Evolutionary conservation across 23 tunicate genomes (phyloP), one percentile per base, ranked within the genome.

Genomic region (Styela plicata): DNA sequence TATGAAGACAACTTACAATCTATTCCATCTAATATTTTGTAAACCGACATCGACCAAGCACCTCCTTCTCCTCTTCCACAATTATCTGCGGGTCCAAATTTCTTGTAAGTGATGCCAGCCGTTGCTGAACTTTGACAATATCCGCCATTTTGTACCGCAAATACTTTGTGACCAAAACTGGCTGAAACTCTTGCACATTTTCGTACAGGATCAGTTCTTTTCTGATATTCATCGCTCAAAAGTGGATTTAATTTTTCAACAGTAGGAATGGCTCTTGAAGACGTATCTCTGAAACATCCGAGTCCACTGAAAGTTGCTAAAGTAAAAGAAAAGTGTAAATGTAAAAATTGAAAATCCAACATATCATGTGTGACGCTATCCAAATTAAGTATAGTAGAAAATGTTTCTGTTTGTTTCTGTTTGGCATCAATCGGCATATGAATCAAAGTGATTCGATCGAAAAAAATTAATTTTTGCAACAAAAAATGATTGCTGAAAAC

Each of bases 91-190:
- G 10, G 57, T 52, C 78, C 78, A 52, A 34, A 74, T 16, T 33
- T 74, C 57, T 32, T 33, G 78, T 74, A 74, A 2, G 78, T 74
- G 3, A 17, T 2, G 24, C 57, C 53, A 5, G 78, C 78, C 52
- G 2, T 33, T 24, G 34, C 26, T 16, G 57, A 74, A 28, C 36
- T 53, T 13, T 52, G 61, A 53, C 78, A 74, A 52, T 53, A 74
- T 18, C 78, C 78, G 1, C 53, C 53, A 33, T 74, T 24, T 24
- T 74, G 78, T 1, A 74, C 2, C 10, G 78, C 78, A 10, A 74
- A 34, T 21, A 74, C 26, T 1, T 18, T 31, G 78, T 74, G 44
- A 10, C 78, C 78, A 34, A 52, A 74, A 24, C 26, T 74, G 52
- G 57, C 57, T 13, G 57, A 44, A 44, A 44, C 57, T 44, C 57